Percentiles rank a stretch among this genome's conserved stretches.
phyloP scores from a whole-genome alignment of 2,888 invertebrate genomes.

The Tenthredo scrophulariae region DNA sequence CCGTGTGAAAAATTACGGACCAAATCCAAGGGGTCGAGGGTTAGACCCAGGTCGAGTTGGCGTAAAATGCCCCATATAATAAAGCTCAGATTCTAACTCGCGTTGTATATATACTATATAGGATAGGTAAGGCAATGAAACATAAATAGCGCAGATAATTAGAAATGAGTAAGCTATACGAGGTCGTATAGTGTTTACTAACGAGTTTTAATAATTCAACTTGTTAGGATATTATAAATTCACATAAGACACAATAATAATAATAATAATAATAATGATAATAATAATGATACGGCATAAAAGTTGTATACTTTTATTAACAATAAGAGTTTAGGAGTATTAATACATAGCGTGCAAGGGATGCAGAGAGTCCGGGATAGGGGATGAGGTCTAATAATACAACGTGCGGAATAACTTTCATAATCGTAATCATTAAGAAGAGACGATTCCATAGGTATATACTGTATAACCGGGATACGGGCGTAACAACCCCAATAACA shows the following conservation, averaged over 20 bases:
- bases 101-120: not conserved
- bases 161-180: constrained; percentile 22
- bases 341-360: not conserved
- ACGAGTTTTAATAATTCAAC: constrained; percentile 15
- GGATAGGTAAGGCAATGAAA: not conserved
- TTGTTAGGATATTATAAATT: not conserved
- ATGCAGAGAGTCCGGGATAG: constrained; percentile 49
- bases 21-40: too few relatives aligned
- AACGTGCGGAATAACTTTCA: constrained; percentile 75
- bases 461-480: constrained; percentile 55
- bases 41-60: too few relatives aligned
- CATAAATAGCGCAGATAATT: not conserved
- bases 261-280: constrained; percentile 64
- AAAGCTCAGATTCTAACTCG: not conserved
- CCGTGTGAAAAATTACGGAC: too few relatives aligned
- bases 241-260: constrained; percentile 60
- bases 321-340: not conserved
- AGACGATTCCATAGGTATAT: constrained; percentile 59
- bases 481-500: constrained; percentile 77
- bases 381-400: constrained; percentile 75
- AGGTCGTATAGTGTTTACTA: constrained; percentile 13
- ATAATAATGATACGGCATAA: constrained; percentile 73
- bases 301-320: not conserved
- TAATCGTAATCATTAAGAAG: constrained; percentile 78
- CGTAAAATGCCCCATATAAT: too few relatives aligned